These are phyloP conservation scores for Cryptocephalus primarius DNA, from an alignment of 2,888 invertebrate genomes.

Conservation along the genomic window DNA sequence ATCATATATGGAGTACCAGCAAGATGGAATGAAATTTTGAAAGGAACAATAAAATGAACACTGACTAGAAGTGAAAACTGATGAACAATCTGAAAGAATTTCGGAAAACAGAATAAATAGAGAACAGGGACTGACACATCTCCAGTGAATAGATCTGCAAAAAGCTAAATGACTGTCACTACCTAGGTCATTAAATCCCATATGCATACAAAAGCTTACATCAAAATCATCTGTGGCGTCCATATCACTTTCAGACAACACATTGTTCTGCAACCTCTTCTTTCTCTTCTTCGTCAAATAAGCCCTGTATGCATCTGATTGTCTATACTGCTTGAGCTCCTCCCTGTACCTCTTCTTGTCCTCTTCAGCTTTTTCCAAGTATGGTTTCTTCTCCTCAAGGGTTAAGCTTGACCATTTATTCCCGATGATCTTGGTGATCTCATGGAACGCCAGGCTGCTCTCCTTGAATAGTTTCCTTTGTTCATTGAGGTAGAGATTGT, in stretches of 20 bases:
- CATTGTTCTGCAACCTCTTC: slow-evolving; percentile 35
- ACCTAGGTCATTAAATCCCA: too few species aligned
- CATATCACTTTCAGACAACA: slow-evolving; percentile 39
- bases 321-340: slow-evolving; percentile 44
- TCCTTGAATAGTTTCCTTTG: slow-evolving; percentile 44
- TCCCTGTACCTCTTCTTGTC: slow-evolving; percentile 45
- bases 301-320: slow-evolving; percentile 44
- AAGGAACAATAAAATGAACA: too few species aligned
- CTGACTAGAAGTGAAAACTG: too few species aligned
- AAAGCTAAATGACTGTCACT: too few species aligned
- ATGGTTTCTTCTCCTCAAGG: slow-evolving; percentile 43
- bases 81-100: too few species aligned
- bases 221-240: slow-evolving; percentile 44
- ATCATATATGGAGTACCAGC: too few species aligned
- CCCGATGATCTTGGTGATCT: slow-evolving; percentile 42
- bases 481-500: slow-evolving; percentile 45
- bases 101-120: too few species aligned
- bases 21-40: too few species aligned
- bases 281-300: slow-evolving; percentile 42
- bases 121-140: too few species aligned
- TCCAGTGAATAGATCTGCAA: too few species aligned
- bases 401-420: slow-evolving; percentile 43
- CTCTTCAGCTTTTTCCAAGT: slow-evolving; percentile 43
- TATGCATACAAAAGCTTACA: slow-evolving; percentile 25
- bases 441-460: slow-evolving; percentile 40